Conservation (phyloP, 2,113 vertebrate species). For the Helogale parvula region DNA sequence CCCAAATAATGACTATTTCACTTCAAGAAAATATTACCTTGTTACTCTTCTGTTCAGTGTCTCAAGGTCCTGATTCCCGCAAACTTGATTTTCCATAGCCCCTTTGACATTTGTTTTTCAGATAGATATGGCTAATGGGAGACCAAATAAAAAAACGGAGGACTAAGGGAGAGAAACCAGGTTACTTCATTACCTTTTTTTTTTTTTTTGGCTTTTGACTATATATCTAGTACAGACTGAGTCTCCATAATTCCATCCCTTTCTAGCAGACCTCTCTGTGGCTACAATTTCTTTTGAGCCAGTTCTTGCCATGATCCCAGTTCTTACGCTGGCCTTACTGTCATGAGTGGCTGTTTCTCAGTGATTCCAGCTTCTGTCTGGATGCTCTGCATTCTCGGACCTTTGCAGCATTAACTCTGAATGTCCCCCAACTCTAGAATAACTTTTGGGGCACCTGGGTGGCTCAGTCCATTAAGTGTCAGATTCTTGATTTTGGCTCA, state of each 20-base stretch:
- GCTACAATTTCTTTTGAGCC: not conserved
- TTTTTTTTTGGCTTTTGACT: not conserved
- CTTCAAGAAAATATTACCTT: not conserved
- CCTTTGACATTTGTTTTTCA: not conserved
- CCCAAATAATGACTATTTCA: not conserved
- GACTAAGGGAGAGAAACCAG: not conserved
- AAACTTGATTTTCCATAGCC: not conserved
- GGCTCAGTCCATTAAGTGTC: too few relatives aligned
- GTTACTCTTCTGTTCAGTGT: not conserved
- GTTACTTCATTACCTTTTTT: not conserved
- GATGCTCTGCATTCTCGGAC: not conserved
- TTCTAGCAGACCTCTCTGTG: not conserved
- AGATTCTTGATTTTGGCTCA: too few relatives aligned
- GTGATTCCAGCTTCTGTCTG: not conserved
- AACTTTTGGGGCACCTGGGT: not conserved
- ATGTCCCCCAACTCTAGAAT: not conserved
- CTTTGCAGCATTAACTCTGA: not conserved
- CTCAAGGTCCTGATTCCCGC: not conserved
- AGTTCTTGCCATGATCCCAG: not conserved
- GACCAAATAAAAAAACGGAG: not conserved
- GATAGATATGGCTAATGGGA: not conserved
- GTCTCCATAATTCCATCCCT: not conserved
- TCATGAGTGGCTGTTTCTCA: not conserved
- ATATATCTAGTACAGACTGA: not conserved
- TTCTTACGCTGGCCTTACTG: not conserved